A percentile compares a stretch with the other conserved stretches of the same genome.
Evolutionary conservation across 2,888 invertebrate genomes (phyloP).

Genomic region (Drosophila nr. medialis): DNA sequence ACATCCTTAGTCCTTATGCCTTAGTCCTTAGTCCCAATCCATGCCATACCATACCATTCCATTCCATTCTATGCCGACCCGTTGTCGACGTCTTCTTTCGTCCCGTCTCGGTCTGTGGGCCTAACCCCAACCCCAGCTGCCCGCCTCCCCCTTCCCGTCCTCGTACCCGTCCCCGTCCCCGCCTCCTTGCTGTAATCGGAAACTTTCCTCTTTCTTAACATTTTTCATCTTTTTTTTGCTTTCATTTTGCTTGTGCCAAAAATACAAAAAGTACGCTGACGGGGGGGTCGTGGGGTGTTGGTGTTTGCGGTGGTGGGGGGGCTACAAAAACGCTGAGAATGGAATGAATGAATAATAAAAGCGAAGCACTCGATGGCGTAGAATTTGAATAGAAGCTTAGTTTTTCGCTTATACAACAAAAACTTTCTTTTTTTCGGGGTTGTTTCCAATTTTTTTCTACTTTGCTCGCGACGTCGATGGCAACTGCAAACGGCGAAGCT

Average conservation of each 20-base stretch:
- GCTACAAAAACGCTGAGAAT: slow-evolving; percentile 52
- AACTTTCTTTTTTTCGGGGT: slow-evolving; percentile 78
- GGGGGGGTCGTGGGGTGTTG: background rate
- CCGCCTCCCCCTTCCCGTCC: background rate
- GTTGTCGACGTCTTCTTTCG: slow-evolving; percentile 5
- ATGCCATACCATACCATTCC: background rate
- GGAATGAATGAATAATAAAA: slow-evolving; percentile 80
- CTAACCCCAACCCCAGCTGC: slow-evolving; percentile 19
- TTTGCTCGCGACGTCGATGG: slow-evolving; percentile 54
- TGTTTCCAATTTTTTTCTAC: slow-evolving; percentile 78
- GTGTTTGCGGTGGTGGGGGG: background rate
- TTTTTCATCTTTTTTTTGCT: slow-evolving; percentile 75
- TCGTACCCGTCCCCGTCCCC: slow-evolving; percentile 4
- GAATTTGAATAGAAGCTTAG: slow-evolving; percentile 84
- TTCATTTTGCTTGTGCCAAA: slow-evolving; percentile 79
- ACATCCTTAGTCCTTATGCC: slow-evolving; percentile 22
- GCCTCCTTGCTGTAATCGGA: slow-evolving; percentile 72
- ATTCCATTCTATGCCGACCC: slow-evolving; percentile 8
- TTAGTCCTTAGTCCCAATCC: slow-evolving; percentile 12
- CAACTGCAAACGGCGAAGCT: slow-evolving; percentile 34
- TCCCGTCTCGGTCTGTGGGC: slow-evolving; percentile 3
- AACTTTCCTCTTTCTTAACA: slow-evolving; percentile 81
- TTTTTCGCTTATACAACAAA: slow-evolving; percentile 83
- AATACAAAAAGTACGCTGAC: slow-evolving; percentile 56
- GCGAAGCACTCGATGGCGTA: slow-evolving; percentile 82